Conservation (phyloP, 2,888 invertebrate genomes). For the Epistrophe grossulariae region DNA sequence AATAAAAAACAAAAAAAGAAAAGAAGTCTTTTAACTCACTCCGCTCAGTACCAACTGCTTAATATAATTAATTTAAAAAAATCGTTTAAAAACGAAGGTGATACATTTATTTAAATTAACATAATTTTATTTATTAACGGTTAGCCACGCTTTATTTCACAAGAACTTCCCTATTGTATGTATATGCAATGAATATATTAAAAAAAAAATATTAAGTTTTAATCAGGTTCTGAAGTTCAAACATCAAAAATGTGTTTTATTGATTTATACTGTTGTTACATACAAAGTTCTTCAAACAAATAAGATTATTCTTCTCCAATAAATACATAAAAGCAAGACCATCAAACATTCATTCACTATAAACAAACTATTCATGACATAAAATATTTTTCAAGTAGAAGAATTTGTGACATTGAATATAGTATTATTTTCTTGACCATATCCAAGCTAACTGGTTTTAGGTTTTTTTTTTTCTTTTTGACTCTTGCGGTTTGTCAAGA, state of each 20-base stretch:
- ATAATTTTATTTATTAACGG: background rate
- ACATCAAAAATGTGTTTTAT: background rate
- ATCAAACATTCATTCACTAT: background rate
- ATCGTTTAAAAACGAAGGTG: no score
- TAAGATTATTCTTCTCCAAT: background rate
- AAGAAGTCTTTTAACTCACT: no score
- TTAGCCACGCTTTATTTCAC: background rate
- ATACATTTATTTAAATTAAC: background rate
- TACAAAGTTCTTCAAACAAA: background rate
- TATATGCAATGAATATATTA: no score
- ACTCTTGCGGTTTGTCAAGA: background rate
- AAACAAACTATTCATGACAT: background rate
- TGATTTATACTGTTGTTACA: background rate
- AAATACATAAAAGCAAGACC: background rate
- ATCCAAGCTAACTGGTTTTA: conserved; percentile 3
- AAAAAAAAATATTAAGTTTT: background rate
- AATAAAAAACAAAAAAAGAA: no score
- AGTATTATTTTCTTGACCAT: background rate
- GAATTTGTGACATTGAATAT: background rate
- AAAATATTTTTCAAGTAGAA: background rate
- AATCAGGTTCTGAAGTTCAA: background rate
- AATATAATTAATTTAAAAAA: no score
- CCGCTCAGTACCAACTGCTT: no score
- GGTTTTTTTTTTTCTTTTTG: background rate
- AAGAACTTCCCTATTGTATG: background rate